Evolutionary conservation across 2,888 invertebrate genomes (phyloP).

Genomic region (Crematogaster levior): DNA sequence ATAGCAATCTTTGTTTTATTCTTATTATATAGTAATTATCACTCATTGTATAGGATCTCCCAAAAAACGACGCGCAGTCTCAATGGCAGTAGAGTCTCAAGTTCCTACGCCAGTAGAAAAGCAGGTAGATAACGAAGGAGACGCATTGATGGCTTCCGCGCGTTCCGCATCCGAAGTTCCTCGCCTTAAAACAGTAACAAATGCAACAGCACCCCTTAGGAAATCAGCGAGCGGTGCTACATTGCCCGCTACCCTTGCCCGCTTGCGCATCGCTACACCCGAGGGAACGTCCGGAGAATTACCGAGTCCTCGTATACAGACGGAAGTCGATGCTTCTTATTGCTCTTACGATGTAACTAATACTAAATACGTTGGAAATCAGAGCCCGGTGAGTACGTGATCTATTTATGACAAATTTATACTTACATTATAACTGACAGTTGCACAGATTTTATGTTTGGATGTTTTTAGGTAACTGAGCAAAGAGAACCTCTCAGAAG

Average conservation of each 20-base stretch:
- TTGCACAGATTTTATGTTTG: background rate
- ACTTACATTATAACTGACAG: background rate
- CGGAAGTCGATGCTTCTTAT: slow-evolving; percentile 88
- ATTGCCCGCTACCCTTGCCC: slow-evolving; percentile 89
- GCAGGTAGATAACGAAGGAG: slow-evolving; percentile 89
- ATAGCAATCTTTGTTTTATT: background rate
- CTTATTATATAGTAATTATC: background rate
- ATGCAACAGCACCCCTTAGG: slow-evolving; percentile 78
- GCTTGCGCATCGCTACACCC: slow-evolving; percentile 89
- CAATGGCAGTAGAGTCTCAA: slow-evolving; percentile 85
- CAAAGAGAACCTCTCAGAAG: slow-evolving; percentile 84
- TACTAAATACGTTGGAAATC: slow-evolving; percentile 83
- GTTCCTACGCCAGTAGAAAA: slow-evolving; percentile 81
- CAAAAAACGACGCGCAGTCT: slow-evolving; percentile 86
- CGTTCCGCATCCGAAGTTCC: slow-evolving; percentile 86
- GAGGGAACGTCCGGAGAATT: slow-evolving; percentile 86
- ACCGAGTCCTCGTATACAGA: slow-evolving; percentile 87
- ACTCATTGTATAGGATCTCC: slow-evolving; percentile 82
- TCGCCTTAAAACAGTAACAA: slow-evolving; percentile 77
- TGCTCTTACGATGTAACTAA: slow-evolving; percentile 84
- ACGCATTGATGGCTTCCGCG: slow-evolving; percentile 87
- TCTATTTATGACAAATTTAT: background rate
- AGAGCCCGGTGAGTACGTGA: slow-evolving; percentile 80
- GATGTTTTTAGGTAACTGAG: slow-evolving; percentile 81
- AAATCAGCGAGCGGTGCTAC: slow-evolving; percentile 85